A percentile compares a stretch with the other conserved stretches of the same genome.
Conservation (phyloP, 2,888 invertebrate genomes). For the Stegana nigrithorax region DNA sequence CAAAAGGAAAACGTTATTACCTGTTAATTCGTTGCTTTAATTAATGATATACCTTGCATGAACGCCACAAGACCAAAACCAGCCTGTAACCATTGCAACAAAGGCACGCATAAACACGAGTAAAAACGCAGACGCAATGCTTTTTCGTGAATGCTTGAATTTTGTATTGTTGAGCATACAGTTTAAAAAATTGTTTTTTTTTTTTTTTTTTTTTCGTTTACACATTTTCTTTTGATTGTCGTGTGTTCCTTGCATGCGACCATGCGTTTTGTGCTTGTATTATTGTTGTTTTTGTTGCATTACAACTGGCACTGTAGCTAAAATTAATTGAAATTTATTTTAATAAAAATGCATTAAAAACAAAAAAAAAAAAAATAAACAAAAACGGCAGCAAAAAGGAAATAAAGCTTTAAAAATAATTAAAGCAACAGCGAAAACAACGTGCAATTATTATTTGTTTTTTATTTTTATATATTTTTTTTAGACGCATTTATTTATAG, state of each 20-base stretch:
- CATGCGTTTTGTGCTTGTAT: not conserved
- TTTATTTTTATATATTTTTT: not conserved
- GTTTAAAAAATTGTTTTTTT: too few relatives aligned
- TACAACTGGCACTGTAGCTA: not conserved
- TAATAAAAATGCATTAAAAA: conserved; percentile 1
- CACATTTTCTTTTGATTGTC: not conserved
- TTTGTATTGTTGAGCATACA: too few relatives aligned
- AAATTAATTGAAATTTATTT: not conserved
- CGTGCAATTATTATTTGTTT: not conserved
- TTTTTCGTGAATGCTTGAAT: too few relatives aligned
- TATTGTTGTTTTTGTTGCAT: not conserved
- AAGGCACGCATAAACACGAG: too few relatives aligned
- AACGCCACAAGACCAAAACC: too few relatives aligned
- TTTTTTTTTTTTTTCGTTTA: not conserved
- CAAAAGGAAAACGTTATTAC: too few relatives aligned
- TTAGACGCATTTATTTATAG: not conserved
- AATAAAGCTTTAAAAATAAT: not conserved
- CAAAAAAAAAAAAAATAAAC: not conserved
- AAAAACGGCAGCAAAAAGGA: conserved; percentile 1
- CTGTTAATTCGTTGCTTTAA: too few relatives aligned
- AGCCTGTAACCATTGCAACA: too few relatives aligned
- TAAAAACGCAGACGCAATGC: too few relatives aligned
- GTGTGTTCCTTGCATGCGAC: not conserved
- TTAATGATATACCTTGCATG: too few relatives aligned
- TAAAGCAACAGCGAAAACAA: not conserved